phyloP scores from a whole-genome alignment of 2,888 invertebrate genomes.

The Spisula solida region DNA sequence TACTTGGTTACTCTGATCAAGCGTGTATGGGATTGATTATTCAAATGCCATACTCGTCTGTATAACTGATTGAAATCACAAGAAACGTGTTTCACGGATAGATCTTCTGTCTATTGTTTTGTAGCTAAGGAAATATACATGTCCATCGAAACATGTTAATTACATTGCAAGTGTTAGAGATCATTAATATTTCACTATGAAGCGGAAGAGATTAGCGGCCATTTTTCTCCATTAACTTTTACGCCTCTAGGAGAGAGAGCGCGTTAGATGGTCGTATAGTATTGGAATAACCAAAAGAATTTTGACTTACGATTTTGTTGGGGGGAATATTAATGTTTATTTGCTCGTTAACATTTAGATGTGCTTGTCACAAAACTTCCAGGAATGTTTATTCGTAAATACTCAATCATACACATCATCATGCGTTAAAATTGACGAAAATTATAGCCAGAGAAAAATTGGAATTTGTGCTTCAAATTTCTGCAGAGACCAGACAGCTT shows the following conservation, averaged over 20 bases:
- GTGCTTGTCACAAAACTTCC: background rate
- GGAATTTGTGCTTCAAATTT: conserved; percentile 22
- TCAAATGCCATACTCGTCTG: background rate
- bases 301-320: conserved; percentile 2
- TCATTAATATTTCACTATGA: conserved; percentile 7
- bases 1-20: background rate
- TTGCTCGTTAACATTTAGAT: background rate
- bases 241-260: background rate
- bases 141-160: background rate
- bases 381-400: background rate
- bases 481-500: conserved; percentile 9
- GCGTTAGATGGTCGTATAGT: background rate
- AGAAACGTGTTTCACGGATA: background rate
- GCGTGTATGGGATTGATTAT: background rate
- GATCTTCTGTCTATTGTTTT: conserved; percentile 2
- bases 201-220: background rate
- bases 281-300: background rate
- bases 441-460: background rate
- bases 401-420: background rate
- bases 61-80: background rate
- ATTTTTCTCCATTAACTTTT: conserved; percentile 1
- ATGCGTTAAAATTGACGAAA: conserved; percentile 2
- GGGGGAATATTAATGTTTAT: background rate
- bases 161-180: conserved; percentile 18
- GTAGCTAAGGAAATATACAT: background rate